These are phyloP conservation scores for Anguilla rostrata DNA, from an alignment of 2,113 vertebrate genomes.

Conservation along the genomic window DNA sequence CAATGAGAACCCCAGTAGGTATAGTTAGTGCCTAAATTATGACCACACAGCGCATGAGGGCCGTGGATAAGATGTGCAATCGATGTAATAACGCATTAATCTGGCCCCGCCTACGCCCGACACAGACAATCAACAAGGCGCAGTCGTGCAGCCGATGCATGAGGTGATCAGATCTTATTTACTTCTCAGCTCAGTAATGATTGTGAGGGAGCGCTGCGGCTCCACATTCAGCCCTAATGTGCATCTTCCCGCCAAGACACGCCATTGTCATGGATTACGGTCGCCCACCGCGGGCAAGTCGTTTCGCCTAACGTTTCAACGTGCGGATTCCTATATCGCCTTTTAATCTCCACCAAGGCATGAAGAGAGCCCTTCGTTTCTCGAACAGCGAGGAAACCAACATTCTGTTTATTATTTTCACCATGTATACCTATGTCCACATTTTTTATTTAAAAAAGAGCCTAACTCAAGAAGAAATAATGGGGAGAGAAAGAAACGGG, in stretches of 20 bases:
- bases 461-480: slow-evolving; percentile 56
- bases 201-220: slow-evolving; percentile 42
- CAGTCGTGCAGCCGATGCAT: too few species aligned
- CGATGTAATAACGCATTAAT: not conserved
- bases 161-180: slow-evolving; percentile 28
- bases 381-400: slow-evolving; percentile 4
- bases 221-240: slow-evolving; percentile 41
- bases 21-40: slow-evolving; percentile 8
- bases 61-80: not conserved
- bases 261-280: slow-evolving; percentile 28
- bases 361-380: not conserved
- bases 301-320: slow-evolving; percentile 55
- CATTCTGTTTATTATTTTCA: slow-evolving; percentile 46
- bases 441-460: slow-evolving; percentile 43
- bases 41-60: slow-evolving; percentile 26
- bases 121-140: not conserved
- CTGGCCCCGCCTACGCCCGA: not conserved
- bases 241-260: slow-evolving; percentile 41
- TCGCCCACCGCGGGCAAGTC: slow-evolving; percentile 42
- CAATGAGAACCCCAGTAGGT: not conserved
- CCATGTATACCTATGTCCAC: slow-evolving; percentile 31
- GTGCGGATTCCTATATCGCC: slow-evolving; percentile 57
- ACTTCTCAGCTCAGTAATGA: slow-evolving; percentile 38
- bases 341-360: slow-evolving; percentile 38
- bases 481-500: slow-evolving; percentile 35